Base-by-base conservation (phyloP, 2,888 invertebrate genomes). In the Parapristionchus giblindavisi region DNA sequence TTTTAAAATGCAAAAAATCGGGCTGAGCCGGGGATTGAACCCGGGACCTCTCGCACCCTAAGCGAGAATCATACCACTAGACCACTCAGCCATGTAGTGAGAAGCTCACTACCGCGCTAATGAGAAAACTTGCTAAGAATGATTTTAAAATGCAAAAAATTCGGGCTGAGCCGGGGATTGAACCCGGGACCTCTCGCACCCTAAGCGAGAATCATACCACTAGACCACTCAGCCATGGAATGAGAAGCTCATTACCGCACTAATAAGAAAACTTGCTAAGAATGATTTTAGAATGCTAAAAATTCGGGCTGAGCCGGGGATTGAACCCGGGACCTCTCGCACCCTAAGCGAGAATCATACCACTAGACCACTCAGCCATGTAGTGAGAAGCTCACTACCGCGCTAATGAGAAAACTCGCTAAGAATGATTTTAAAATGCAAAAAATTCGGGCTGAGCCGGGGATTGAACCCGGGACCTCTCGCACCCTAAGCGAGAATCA, bases 271-370 rank as follows among this genome's bases (percentile, higher is more conserved):
- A n/a, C n/a, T n/a, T n/a, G n/a, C n/a, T n/a, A n/a, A n/a, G n/a
- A n/a, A n/a, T n/a, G n/a, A n/a, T n/a, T n/a, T n/a, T n/a, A n/a
- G n/a, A n/a, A n/a, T n/a, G n/a, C n/a, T n/a, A n/a, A n/a, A n/a
- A n/a, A n/a, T n/a, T n/a, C n/a, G 80, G 80, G 80, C 80, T 80
- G 77, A 79, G 79, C 83, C 83, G 83, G 83, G 83, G 84, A 84
- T 86, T 81, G 86, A 87, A 82, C 86, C 83, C 87, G 85, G 87
- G 87, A 88, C 87, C 87, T 87, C 87, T 88, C 87, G 87, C 87
- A 88, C 87, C 87, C 87, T 87, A 87, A 87, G 87, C 87, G 85
- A 88, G 85, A 87, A 87, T 87, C 87, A 88, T 86, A 85, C 87
- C 87, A 86, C 87, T 88, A 88, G 87, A 87, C 87, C 87, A 88